Percentiles rank a stretch among this genome's conserved stretches.
Evolutionary conservation across 2,113 vertebrate genomes (phyloP).

Genomic region (Orthochromis malagaraziensis): DNA sequence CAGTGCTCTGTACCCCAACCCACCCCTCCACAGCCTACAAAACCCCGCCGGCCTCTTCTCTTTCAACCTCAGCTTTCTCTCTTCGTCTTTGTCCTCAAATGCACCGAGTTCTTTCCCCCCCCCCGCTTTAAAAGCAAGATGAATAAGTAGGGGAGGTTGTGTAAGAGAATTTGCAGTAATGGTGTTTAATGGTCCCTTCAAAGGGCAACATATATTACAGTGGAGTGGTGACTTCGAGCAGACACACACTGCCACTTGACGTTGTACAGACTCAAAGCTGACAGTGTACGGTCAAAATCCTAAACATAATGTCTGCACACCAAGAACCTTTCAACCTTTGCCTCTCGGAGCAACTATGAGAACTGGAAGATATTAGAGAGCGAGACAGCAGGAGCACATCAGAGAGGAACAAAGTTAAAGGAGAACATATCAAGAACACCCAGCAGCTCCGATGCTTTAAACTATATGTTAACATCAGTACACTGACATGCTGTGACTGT

Average conservation of each 20-base stretch:
- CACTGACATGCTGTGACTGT: background rate
- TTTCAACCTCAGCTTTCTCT: background rate
- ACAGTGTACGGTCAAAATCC: background rate
- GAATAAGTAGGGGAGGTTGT: background rate
- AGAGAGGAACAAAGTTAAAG: background rate
- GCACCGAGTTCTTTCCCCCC: fast-evolving
- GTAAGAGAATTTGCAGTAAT: background rate
- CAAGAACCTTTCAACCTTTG: background rate
- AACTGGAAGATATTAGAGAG: background rate
- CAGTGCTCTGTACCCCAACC: background rate
- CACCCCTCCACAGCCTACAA: background rate
- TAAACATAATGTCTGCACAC: background rate
- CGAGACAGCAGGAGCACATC: background rate
- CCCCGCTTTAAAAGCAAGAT: background rate
- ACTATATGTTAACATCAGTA: background rate
- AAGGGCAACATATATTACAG: background rate
- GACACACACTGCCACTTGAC: background rate
- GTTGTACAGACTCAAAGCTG: background rate
- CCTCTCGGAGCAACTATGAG: background rate
- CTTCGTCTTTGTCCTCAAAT: background rate
- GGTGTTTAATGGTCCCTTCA: background rate
- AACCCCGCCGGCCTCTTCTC: background rate
- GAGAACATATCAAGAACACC: background rate
- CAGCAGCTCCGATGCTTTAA: background rate
- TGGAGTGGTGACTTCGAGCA: background rate